Base-by-base conservation (phyloP, 2,113 vertebrate genomes). In the Elephantulus edwardii region DNA sequence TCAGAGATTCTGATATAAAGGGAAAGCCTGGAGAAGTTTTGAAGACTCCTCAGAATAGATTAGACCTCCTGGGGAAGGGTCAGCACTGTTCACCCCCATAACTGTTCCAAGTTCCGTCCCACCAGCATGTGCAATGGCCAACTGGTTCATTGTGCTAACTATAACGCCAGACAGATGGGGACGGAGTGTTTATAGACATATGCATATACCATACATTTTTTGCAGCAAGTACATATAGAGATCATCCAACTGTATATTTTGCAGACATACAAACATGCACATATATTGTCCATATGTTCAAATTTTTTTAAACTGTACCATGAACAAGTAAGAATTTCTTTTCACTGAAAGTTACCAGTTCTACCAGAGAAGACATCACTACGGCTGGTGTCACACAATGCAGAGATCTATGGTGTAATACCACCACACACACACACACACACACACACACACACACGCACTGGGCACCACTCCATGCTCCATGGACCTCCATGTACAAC, bases 121-220 rank as follows among this genome's bases (percentile, higher is more conserved):
- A 97, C 97, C 97, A 97, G 96, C 96, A 95, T 94, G 90, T 38
- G 8, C 81, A 90, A 92, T 92, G 94, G 96, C 97, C 97, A 97
- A 97, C 97, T 97, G 96, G 97, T 97, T 97, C 97, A 96, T 97
- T 97, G 96, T 97, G 96, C 97, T 98, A 98, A 97, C 96, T 96
- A 98, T 97, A 97, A 96, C 88, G 74, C 86, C 95, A 83, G 83
- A 90, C 95, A 94, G 93, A 93, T 90, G 94, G 93, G 85, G 72
- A 92, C 66, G 70, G 83, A 91, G 94, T 96, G 95, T 95, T 96
- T 96, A 94, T 95, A 94, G 96, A 96, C 86, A 96, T 95, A 94
- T 96, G 93, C 95, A 95, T 91, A 95, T 93, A 96, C 91, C 95
- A 95, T 94, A 95, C 94, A 96, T 95, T 95, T 91, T 93, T 96